Percentiles rank a stretch among this genome's conserved stretches.
These are phyloP conservation scores for Arrhamphus sclerolepis DNA, from an alignment of 2,797 vertebrate genomes.

Conservation along the genomic window DNA sequence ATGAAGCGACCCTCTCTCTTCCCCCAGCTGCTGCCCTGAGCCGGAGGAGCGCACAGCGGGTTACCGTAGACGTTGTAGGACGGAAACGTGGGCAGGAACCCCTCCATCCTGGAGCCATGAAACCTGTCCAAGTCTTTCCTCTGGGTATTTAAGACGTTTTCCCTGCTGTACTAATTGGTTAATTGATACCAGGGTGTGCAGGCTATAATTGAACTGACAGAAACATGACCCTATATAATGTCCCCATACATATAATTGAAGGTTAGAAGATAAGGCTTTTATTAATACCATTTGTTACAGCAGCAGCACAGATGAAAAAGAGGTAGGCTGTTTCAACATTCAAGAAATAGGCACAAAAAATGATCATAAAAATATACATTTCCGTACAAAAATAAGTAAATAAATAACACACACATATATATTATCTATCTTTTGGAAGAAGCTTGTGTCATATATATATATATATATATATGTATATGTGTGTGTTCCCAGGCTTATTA, in stretches of 20 bases:
- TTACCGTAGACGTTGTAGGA: conserved; percentile 67
- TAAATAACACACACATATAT: too few species aligned
- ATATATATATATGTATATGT: neutral
- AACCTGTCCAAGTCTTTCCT: conserved; percentile 32
- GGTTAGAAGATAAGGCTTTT: too few species aligned
- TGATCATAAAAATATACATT: too few species aligned
- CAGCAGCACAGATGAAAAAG: too few species aligned
- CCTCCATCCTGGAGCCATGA: conserved; percentile 83
- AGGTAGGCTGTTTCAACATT: too few species aligned
- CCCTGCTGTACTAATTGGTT: conserved; percentile 48
- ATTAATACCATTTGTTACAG: too few species aligned
- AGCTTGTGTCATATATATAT: too few species aligned
- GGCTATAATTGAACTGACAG: neutral
- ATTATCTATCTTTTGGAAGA: too few species aligned
- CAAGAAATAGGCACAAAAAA: too few species aligned
- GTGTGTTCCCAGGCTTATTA: neutral
- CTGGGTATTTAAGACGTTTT: conserved; percentile 45
- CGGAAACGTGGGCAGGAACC: conserved; percentile 71
- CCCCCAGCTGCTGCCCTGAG: conserved; percentile 76
- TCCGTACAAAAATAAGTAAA: too few species aligned
- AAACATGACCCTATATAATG: too few species aligned
- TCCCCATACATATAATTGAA: too few species aligned
- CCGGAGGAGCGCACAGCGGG: conserved; percentile 62
- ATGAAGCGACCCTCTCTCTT: conserved; percentile 72
- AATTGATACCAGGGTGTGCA: conserved; percentile 59